Conservation (phyloP, 2,113 vertebrate genomes). For the Bos indicus region DNA sequence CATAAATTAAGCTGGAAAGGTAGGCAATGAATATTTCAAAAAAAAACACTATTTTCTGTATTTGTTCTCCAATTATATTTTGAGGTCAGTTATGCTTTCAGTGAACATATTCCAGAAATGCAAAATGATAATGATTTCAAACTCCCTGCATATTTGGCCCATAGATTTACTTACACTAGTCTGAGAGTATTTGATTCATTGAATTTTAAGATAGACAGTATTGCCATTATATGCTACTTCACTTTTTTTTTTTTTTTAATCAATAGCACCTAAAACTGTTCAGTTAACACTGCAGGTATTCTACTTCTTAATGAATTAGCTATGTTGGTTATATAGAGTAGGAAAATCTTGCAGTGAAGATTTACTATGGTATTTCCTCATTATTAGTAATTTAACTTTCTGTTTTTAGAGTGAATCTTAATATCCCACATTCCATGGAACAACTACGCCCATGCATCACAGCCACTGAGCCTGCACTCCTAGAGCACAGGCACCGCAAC, state of each 20-base stretch:
- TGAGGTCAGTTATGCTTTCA: background rate
- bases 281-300: background rate
- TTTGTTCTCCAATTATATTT: slow-evolving; percentile 17
- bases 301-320: background rate
- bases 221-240: background rate
- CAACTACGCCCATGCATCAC: background rate
- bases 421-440: background rate
- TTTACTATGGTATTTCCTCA: background rate
- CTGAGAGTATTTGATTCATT: background rate
- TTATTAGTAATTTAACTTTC: background rate
- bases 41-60: background rate
- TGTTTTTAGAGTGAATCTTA: background rate
- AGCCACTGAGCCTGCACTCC: background rate
- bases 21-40: background rate
- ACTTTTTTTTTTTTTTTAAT: background rate
- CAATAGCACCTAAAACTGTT: background rate
- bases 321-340: background rate
- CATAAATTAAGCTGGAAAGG: background rate
- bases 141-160: background rate
- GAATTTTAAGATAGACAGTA: background rate
- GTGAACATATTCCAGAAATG: background rate
- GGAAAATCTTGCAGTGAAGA: background rate
- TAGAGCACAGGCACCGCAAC: background rate
- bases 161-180: background rate
- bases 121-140: background rate